Percentiles rank a stretch among this genome's conserved stretches.
Conservation (phyloP, 2,113 vertebrate genomes). For the Bambusicola thoracicus region DNA sequence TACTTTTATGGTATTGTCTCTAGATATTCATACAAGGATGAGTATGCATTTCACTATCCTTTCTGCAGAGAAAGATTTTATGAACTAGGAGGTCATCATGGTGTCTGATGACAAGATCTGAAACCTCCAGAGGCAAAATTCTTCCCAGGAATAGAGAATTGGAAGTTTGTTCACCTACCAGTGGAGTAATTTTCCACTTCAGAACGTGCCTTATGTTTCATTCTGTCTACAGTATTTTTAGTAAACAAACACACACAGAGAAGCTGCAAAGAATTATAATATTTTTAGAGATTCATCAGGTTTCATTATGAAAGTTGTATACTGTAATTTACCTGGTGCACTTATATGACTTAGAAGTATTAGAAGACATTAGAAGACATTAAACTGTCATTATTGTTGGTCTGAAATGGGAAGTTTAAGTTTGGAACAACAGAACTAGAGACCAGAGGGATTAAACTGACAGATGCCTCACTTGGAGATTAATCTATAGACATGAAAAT, state of each 20-base stretch:
- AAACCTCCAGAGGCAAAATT: constrained; percentile 12
- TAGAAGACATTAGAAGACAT: too few relatives aligned
- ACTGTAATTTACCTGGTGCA: background rate
- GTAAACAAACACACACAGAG: background rate
- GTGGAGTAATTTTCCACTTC: background rate
- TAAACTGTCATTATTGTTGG: background rate
- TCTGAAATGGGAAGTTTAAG: background rate
- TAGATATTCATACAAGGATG: background rate
- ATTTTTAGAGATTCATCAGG: background rate
- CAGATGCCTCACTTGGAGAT: background rate
- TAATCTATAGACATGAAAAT: constrained; percentile 5
- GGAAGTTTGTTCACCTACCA: background rate
- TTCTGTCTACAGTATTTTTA: background rate
- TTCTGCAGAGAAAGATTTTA: background rate
- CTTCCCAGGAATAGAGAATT: background rate
- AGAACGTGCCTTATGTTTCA: background rate
- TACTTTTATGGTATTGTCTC: background rate
- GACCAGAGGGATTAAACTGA: background rate
- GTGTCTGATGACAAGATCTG: background rate
- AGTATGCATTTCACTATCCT: background rate
- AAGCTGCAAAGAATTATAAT: background rate
- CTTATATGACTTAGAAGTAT: background rate
- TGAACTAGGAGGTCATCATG: background rate
- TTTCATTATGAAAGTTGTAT: background rate
- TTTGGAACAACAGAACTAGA: background rate